Conservation (phyloP, 2,888 invertebrate species). For the Lycaena phlaeas region DNA sequence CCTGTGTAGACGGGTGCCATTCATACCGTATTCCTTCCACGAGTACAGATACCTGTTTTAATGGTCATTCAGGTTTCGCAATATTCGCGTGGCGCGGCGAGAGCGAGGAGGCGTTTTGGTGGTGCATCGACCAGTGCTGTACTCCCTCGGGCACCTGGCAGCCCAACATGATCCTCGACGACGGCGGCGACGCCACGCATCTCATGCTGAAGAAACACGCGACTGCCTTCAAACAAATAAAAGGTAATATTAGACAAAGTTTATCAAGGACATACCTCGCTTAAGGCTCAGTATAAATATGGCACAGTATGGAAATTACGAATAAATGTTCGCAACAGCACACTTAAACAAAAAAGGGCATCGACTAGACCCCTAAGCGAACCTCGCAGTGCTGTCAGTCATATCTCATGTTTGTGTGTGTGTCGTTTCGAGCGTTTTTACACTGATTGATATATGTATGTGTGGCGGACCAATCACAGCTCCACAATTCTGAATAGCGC, state of each 20-base stretch:
- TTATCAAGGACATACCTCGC: slow-evolving; percentile 4
- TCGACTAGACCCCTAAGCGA: too few species aligned
- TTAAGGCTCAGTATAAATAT: too few species aligned
- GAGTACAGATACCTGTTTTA: too few species aligned
- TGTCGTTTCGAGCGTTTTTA: too few species aligned
- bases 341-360: too few species aligned
- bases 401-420: too few species aligned
- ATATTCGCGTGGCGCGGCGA: slow-evolving; percentile 98
- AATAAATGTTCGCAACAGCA: too few species aligned
- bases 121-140: slow-evolving; percentile 96
- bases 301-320: too few species aligned
- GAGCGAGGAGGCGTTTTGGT: slow-evolving; percentile 99
- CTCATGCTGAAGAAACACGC: slow-evolving; percentile 97
- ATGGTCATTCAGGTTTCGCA: slow-evolving; percentile 76
- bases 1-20: neutral
- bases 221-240: slow-evolving; percentile 92
- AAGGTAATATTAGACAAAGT: slow-evolving; percentile 43
- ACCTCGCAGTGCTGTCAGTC: too few species aligned
- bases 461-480: too few species aligned
- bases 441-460: too few species aligned
- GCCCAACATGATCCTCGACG: slow-evolving; percentile 98
- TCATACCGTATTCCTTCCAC: neutral
- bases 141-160: slow-evolving; percentile 94
- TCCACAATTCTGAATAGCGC: too few species aligned
- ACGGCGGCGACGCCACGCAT: slow-evolving; percentile 97